Percentiles rank a stretch among this genome's conserved stretches.
These are phyloP conservation scores for Saccostrea echinata DNA, from an alignment of 1,140 invertebrate species.

Conservation along the genomic window DNA sequence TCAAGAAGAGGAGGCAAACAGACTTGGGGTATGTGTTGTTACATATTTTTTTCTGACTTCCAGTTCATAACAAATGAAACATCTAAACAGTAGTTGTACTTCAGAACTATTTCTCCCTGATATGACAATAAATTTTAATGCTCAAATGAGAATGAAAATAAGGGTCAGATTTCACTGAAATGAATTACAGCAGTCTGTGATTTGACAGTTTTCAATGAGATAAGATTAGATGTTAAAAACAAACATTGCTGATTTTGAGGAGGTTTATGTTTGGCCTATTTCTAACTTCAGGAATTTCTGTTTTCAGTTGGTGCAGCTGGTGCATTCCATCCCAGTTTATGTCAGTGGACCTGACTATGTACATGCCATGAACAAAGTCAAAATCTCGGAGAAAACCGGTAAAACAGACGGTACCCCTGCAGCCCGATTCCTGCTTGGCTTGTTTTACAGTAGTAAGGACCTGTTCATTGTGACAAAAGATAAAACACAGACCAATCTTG, in stretches of 20 bases:
- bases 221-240: too few relatives aligned
- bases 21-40: not conserved
- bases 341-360: not conserved
- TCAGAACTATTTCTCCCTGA: too few relatives aligned
- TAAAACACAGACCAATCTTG: not conserved
- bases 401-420: conserved; percentile 1
- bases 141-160: too few relatives aligned
- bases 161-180: too few relatives aligned
- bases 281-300: not conserved
- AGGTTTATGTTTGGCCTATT: too few relatives aligned
- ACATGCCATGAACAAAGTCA: conserved; percentile 18
- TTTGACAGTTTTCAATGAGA: too few relatives aligned
- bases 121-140: too few relatives aligned
- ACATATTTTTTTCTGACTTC: too few relatives aligned
- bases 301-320: conserved; percentile 23
- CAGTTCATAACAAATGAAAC: too few relatives aligned
- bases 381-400: not conserved
- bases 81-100: too few relatives aligned
- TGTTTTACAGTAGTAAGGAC: conserved; percentile 8
- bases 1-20: not conserved
- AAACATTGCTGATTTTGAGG: too few relatives aligned
- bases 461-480: not conserved
- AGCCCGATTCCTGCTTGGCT: not conserved
- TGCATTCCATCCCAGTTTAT: not conserved
- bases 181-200: too few relatives aligned